Conservation (phyloP, 2,113 vertebrate species). For the Mustelus asterias region DNA sequence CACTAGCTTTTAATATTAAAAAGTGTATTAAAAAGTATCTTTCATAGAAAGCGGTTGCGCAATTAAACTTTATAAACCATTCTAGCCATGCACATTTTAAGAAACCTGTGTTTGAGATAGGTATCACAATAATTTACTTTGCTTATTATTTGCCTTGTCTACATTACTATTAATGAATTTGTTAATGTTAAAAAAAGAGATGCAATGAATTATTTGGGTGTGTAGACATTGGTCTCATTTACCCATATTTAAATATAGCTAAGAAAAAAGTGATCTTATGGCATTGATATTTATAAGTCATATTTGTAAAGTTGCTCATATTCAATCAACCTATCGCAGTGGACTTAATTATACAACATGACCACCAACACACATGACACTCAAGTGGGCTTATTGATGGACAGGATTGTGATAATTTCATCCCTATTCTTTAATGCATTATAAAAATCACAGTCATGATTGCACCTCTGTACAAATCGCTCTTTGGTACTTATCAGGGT, state of each 20-base stretch:
- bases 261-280: not conserved
- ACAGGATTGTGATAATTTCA: slow-evolving; percentile 16
- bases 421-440: not conserved
- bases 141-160: not conserved
- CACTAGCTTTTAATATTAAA: not conserved
- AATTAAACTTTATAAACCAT: not conserved
- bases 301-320: not conserved
- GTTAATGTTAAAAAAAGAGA: not conserved
- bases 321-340: not conserved
- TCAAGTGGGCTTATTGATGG: not conserved
- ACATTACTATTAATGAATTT: not conserved
- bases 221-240: not conserved
- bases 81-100: not conserved
- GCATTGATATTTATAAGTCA: not conserved
- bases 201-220: not conserved
- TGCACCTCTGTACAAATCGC: slow-evolving; percentile 12
- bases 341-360: not conserved
- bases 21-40: not conserved
- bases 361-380: slow-evolving; percentile 3
- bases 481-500: slow-evolving; percentile 4
- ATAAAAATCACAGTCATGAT: not conserved
- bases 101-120: not conserved
- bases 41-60: not conserved
- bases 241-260: not conserved
- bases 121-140: not conserved